phyloP scores from a whole-genome alignment of 2,113 vertebrate genomes.

The Excalfactoria chinensis region DNA sequence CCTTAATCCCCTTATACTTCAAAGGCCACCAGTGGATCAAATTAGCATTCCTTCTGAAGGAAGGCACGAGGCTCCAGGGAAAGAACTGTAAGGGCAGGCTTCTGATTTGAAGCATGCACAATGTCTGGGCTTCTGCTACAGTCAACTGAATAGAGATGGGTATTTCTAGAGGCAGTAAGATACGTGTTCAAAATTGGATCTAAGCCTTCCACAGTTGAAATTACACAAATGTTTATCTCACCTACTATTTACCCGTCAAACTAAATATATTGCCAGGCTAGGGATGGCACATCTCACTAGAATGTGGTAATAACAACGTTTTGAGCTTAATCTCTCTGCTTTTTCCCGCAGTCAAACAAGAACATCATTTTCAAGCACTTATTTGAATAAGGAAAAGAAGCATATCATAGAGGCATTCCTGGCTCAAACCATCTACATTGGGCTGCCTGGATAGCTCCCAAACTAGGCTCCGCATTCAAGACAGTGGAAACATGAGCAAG shows the following conservation, averaged over 20 bases:
- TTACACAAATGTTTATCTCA: background rate
- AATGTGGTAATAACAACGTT: background rate
- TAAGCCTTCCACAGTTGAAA: background rate
- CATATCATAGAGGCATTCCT: background rate
- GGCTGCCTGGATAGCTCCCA: background rate
- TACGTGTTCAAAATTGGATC: background rate
- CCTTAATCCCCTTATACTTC: background rate
- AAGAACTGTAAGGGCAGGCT: background rate
- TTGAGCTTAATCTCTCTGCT: background rate
- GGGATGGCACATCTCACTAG: background rate
- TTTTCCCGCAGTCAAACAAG: background rate
- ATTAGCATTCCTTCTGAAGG: background rate
- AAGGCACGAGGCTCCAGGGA: background rate
- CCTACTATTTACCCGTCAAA: background rate
- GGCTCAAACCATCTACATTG: background rate
- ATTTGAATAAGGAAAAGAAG: background rate
- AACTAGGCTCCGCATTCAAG: background rate
- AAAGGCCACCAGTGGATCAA: background rate
- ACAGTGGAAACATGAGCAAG: background rate
- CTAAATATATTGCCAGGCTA: background rate
- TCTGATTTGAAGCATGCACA: background rate
- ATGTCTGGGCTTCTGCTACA: background rate
- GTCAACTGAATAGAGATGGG: background rate
- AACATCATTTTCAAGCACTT: background rate
- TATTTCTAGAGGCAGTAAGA: background rate